phyloP scores from a whole-genome alignment of 2,888 invertebrate species.

The Cephus rjabovi region DNA sequence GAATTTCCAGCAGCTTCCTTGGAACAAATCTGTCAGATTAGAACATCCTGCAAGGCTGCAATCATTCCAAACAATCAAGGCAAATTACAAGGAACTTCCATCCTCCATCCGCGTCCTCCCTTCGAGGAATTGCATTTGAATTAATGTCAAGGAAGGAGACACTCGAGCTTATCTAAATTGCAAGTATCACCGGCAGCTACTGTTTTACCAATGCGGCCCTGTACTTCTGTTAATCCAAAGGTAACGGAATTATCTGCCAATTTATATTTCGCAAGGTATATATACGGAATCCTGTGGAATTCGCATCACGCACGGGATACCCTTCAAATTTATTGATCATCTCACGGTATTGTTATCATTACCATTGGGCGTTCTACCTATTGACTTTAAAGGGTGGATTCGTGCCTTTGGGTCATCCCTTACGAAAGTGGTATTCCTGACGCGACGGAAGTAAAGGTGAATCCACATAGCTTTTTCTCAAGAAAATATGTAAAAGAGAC shows the following conservation, averaged over 20 bases:
- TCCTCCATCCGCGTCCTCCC: neutral
- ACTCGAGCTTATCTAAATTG: constrained; percentile 5
- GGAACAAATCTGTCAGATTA: neutral
- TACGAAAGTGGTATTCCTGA: neutral
- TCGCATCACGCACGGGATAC: no score
- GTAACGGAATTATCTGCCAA: neutral
- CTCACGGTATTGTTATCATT: neutral
- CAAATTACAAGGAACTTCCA: constrained; percentile 27
- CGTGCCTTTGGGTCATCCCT: no score
- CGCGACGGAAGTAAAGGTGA: neutral
- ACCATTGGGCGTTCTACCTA: no score
- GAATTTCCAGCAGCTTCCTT: neutral
- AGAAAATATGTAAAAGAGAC: neutral
- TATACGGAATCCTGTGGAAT: neutral
- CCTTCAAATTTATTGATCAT: no score
- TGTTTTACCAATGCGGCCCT: neutral
- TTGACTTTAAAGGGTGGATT: no score
- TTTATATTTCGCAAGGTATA: neutral
- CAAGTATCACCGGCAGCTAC: neutral
- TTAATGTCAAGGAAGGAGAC: constrained; percentile 13
- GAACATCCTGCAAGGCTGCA: neutral
- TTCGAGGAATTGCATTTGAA: constrained; percentile 5
- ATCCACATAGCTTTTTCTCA: neutral
- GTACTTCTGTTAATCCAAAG: neutral
- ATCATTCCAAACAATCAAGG: constrained; percentile 23